Evolutionary conservation across 2,888 invertebrate species (phyloP), one percentile per base, ranked within the genome.

Genomic region (Fragum whitleyi): DNA sequence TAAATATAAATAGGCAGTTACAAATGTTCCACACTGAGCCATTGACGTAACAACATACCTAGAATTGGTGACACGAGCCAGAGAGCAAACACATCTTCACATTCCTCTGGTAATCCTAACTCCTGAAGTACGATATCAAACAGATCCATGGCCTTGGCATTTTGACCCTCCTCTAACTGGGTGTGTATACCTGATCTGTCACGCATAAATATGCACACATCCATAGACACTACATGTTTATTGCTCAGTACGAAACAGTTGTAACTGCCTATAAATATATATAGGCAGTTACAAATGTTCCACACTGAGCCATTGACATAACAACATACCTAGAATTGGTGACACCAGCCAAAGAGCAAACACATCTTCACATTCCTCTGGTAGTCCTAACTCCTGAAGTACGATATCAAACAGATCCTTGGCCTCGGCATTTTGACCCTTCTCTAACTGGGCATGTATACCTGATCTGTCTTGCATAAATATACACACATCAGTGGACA

Each of bases 261-360:
- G n/a, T n/a, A n/a, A n/a, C n/a, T n/a, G n/a, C n/a, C n/a, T n/a
- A n/a, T n/a, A n/a, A n/a, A n/a, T n/a, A n/a, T n/a, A n/a, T n/a
- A n/a, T n/a, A n/a, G n/a, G n/a, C n/a, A n/a, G n/a, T n/a, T n/a
- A n/a, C n/a, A n/a, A n/a, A n/a, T n/a, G n/a, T n/a, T n/a, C n/a
- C n/a, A n/a, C n/a, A n/a, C n/a, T n/a, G n/a, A n/a, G n/a, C n/a
- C n/a, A n/a, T n/a, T n/a, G n/a, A n/a, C n/a, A n/a, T n/a, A n/a
- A n/a, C n/a, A 6, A 85, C 91, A 87, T 92, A 97, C 97, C 97
- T 92, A 99, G 94, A 76, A 98, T 95, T 1, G 97, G 96, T 89
- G 98, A 98, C 87, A 97, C 96, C 96, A 99, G 97, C 99, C 99
- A 99, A 85, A 99, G 94, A 0, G 98, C 96, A 92, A 99, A 98